Conservation (phyloP, 2,888 invertebrate species). For the Diplolepis rosae region DNA sequence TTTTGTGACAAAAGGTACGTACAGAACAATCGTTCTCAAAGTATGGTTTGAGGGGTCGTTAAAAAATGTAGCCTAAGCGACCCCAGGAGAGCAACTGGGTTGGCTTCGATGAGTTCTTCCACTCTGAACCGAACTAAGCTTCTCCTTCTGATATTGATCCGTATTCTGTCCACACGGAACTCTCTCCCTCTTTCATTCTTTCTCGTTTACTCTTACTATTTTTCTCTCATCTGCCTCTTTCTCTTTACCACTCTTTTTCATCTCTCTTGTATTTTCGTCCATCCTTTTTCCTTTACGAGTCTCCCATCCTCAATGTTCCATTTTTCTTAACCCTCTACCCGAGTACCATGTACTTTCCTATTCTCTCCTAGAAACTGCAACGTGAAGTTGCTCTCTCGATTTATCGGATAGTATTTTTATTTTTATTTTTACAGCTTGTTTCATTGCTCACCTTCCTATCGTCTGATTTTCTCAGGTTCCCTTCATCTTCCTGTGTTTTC, state of each 20-base stretch:
- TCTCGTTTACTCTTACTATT: background rate
- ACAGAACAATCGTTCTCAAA: constrained; percentile 25
- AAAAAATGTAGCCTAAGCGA: constrained; percentile 26
- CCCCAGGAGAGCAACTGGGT: constrained; percentile 23
- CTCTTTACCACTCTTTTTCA: background rate
- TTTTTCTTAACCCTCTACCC: background rate
- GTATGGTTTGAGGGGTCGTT: constrained; percentile 9
- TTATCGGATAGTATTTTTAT: constrained; percentile 5
- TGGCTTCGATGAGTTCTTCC: constrained; percentile 18
- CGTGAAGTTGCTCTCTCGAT: constrained; percentile 24
- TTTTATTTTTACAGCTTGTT: constrained; percentile 15
- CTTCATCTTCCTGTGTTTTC: constrained; percentile 8
- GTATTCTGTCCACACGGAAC: constrained; percentile 58
- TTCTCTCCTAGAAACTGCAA: constrained; percentile 21
- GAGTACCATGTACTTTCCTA: constrained; percentile 7
- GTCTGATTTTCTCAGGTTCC: background rate
- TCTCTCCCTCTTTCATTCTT: constrained; percentile 18
- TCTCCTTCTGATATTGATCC: constrained; percentile 65
- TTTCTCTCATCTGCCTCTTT: background rate
- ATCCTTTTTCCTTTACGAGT: background rate
- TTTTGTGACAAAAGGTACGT: constrained; percentile 20
- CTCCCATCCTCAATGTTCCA: background rate
- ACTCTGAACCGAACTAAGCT: constrained; percentile 54
- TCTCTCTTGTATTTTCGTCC: background rate
- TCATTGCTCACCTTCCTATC: constrained; percentile 13